Percentiles rank a stretch among this genome's conserved stretches.
phyloP scores from a whole-genome alignment of 2,113 vertebrate genomes.

The Sisor rabdophorus region DNA sequence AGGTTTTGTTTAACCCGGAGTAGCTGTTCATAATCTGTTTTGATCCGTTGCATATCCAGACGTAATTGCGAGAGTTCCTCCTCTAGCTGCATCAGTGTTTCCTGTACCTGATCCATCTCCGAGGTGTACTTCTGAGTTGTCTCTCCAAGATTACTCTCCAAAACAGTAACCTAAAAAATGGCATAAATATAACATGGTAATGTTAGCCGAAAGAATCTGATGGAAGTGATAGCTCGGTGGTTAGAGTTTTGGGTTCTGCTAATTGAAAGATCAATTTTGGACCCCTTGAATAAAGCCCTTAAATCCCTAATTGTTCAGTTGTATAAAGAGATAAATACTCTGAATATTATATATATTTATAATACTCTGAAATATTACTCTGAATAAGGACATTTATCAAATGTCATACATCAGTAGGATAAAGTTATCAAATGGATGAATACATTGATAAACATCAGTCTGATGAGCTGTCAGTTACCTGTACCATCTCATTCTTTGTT shows the following conservation, averaged over 20 bases:
- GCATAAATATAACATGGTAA: not conserved
- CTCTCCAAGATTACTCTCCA: slow-evolving; percentile 70
- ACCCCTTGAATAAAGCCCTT: too few relatives aligned
- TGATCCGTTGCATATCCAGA: slow-evolving; percentile 71
- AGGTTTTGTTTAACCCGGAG: slow-evolving; percentile 75
- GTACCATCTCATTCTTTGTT: slow-evolving; percentile 5
- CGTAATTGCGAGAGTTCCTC: slow-evolving; percentile 71
- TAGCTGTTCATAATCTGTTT: slow-evolving; percentile 74
- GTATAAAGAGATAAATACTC: too few relatives aligned
- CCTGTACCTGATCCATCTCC: slow-evolving; percentile 69
- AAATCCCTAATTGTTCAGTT: too few relatives aligned
- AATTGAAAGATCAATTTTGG: too few relatives aligned
- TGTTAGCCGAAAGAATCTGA: not conserved
- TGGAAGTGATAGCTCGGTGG: too few relatives aligned
- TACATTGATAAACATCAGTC: not conserved
- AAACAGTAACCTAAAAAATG: slow-evolving; percentile 56
- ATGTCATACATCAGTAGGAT: not conserved
- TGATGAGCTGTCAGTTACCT: not conserved
- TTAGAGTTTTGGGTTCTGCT: too few relatives aligned
- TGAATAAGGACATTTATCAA: too few relatives aligned
- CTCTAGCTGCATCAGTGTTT: slow-evolving; percentile 64
- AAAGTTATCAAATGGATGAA: not conserved
- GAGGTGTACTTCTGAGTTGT: slow-evolving; percentile 63
- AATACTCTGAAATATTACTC: too few relatives aligned
- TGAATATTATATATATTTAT: too few relatives aligned